These are phyloP conservation scores for Uropsilus gracilis DNA, from an alignment of 2,113 vertebrate genomes.

Conservation along the genomic window DNA sequence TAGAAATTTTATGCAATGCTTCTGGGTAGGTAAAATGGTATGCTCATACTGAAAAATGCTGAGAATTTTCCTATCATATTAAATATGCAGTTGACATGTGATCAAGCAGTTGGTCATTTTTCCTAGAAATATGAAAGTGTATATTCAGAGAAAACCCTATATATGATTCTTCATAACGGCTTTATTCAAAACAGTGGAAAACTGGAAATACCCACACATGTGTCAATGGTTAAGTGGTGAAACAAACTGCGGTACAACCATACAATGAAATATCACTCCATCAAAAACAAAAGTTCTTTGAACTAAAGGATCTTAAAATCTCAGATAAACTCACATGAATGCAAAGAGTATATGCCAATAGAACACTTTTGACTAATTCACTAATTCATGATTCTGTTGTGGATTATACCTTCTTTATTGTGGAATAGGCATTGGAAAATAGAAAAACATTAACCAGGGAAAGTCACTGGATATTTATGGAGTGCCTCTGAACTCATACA, in stretches of 20 bases:
- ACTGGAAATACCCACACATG: background rate
- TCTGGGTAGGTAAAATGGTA: background rate
- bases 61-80: background rate
- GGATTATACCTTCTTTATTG: background rate
- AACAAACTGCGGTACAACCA: background rate
- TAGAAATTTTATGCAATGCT: background rate
- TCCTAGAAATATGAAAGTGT: background rate
- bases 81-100: background rate
- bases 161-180: background rate
- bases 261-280: background rate
- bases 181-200: constrained; percentile 6
- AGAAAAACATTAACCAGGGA: background rate
- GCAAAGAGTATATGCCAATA: background rate
- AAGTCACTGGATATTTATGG: background rate
- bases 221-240: background rate
- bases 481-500: background rate
- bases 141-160: background rate
- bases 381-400: background rate
- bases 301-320: background rate
- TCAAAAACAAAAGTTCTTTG: background rate
- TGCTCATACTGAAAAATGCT: background rate
- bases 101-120: background rate
- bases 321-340: background rate
- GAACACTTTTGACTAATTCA: background rate
- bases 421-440: background rate